phyloP scores from a whole-genome alignment of 1,140 invertebrate species.

The Caenorhabditis elegans region WBcel235 BX284605.5:10670501-10671000 shows the following conservation, averaged over 20 bases:
- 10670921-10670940: background rate
- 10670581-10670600: background rate
- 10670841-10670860: slow-evolving; percentile 17
- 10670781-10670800: background rate
- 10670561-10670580: slow-evolving; percentile 4
- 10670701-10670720: slow-evolving; percentile 19
- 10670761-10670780: background rate
- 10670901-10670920: background rate
- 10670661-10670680: background rate
- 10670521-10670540: no score
- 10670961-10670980: slow-evolving; percentile 24
- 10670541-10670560: no score
- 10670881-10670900: background rate
- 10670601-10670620: slow-evolving; percentile 21
- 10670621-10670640: slow-evolving; percentile 27
- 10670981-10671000: background rate
- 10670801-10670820: background rate
- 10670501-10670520: no score
- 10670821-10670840: background rate
- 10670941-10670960: slow-evolving; percentile 1
- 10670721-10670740: slow-evolving; percentile 35
- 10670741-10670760: slow-evolving; percentile 33
- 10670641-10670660: slow-evolving; percentile 18
- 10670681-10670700: background rate
- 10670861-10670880: slow-evolving; percentile 4